Percentiles rank a stretch among this genome's conserved stretches.
These are phyloP conservation scores for Pitta sordida DNA, from an alignment of 2,113 vertebrate species.

Conservation along the genomic window DNA sequence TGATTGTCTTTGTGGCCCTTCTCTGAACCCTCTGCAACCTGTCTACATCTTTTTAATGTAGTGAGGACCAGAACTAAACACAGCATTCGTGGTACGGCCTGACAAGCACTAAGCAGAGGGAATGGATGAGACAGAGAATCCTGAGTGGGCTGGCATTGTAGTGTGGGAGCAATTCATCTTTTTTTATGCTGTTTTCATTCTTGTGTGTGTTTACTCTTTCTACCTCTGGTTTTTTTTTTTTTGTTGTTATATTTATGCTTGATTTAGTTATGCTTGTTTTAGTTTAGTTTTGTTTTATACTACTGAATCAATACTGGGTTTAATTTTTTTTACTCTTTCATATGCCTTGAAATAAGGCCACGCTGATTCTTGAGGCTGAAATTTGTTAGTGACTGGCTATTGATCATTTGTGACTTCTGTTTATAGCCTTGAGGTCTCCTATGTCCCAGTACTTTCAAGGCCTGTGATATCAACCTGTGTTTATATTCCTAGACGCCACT, in stretches of 20 bases:
- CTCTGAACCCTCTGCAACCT: background rate
- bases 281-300: background rate
- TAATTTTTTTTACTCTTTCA: background rate
- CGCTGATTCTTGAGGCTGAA: background rate
- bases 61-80: background rate
- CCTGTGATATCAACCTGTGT: background rate
- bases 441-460: background rate
- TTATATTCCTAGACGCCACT: background rate
- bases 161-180: background rate
- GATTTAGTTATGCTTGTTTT: background rate
- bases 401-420: background rate
- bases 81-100: background rate
- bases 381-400: background rate
- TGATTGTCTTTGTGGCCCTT: background rate
- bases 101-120: background rate
- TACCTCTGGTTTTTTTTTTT: background rate
- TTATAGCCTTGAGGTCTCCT: background rate
- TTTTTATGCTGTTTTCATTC: background rate
- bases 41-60: too few relatives aligned
- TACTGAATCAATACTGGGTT: background rate
- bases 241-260: too few relatives aligned
- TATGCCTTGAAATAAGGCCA: background rate
- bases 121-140: background rate
- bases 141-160: accelerated
- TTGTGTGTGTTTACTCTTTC: background rate